Conservation (phyloP, 2,113 vertebrate species). For the Gorilla gorilla region DNA sequence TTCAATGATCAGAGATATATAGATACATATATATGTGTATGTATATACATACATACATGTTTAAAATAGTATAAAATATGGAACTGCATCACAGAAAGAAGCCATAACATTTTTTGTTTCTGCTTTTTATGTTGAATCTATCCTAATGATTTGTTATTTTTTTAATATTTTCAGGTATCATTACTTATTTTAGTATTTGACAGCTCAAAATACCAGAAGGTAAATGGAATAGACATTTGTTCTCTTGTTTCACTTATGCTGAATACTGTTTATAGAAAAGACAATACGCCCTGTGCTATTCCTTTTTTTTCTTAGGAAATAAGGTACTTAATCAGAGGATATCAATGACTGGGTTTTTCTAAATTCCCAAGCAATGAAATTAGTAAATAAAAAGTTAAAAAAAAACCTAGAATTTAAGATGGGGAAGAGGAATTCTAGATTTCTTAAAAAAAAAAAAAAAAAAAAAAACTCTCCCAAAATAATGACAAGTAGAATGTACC, state of each 20-base stretch:
- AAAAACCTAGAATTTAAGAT: background rate
- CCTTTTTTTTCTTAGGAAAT: background rate
- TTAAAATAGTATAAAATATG: too few relatives aligned
- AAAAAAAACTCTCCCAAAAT: background rate
- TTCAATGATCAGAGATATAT: background rate
- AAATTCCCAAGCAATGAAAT: background rate
- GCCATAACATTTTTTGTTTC: background rate
- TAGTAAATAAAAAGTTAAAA: background rate
- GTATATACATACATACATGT: too few relatives aligned
- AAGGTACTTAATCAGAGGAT: background rate
- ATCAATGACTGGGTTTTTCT: background rate
- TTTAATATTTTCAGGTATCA: background rate
- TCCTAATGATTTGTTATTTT: background rate
- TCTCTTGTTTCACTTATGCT: background rate
- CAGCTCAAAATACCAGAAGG: background rate
- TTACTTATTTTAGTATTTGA: background rate
- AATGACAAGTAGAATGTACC: background rate
- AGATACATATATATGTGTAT: background rate
- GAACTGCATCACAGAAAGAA: background rate
- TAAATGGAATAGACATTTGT: background rate
- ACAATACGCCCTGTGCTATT: background rate
- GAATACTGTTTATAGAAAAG: background rate
- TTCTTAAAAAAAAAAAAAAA: background rate
- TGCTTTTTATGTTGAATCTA: background rate
- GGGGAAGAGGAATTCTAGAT: background rate